These are phyloP conservation scores for Melieria crassipennis DNA, from an alignment of 2,888 invertebrate species.

Conservation along the genomic window DNA sequence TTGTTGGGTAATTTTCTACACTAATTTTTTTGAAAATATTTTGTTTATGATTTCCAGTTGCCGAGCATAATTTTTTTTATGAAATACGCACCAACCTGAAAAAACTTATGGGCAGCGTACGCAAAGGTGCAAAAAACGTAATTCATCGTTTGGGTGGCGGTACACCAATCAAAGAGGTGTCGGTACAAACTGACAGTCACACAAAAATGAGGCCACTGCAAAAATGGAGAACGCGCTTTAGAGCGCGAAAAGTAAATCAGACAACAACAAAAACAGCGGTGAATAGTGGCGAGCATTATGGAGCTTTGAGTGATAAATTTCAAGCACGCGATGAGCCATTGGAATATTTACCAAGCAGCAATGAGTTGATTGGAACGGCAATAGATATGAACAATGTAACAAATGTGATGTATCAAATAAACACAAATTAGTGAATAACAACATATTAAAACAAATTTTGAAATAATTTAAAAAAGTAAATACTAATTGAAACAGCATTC, in stretches of 20 bases:
- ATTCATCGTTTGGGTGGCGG: conserved; percentile 25
- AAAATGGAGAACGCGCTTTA: background rate
- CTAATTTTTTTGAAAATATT: no score
- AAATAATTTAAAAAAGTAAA: no score
- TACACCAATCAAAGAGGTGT: background rate
- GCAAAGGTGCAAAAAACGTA: conserved; percentile 1
- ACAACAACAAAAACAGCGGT: conserved; percentile 27
- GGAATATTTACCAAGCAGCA: no score
- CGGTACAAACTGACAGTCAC: conserved; percentile 21
- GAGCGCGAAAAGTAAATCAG: background rate
- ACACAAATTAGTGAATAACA: no score
- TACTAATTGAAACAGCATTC: no score
- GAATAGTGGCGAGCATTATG: conserved; percentile 45
- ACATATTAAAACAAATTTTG: no score
- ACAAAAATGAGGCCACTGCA: conserved; percentile 5
- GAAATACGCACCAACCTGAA: conserved; percentile 39
- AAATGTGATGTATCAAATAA: no score
- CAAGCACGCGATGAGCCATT: conserved; percentile 33
- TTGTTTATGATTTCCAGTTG: background rate
- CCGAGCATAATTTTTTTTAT: conserved; percentile 12
- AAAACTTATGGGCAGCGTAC: conserved; percentile 35
- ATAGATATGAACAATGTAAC: no score
- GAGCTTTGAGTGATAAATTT: conserved; percentile 50
- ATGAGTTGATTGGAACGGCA: no score
- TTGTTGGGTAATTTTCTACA: no score